Evolutionary conservation across 2,113 vertebrate genomes (phyloP).

Genomic region (Rhinogobius similis): DNA sequence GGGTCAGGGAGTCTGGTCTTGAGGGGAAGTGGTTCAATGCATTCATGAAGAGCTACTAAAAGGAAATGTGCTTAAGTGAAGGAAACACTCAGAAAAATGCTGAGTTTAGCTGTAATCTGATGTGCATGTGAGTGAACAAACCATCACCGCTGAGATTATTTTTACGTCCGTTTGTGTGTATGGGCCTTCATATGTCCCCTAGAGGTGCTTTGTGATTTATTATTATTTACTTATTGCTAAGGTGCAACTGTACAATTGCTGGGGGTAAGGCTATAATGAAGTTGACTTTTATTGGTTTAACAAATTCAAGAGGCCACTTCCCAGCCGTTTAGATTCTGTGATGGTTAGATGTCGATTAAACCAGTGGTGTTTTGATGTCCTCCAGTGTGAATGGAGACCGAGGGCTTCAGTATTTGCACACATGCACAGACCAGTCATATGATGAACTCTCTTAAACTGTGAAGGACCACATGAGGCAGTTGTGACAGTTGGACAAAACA

Average conservation of each 20-base stretch:
- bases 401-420: slow-evolving; percentile 4
- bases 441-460: neutral
- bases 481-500: neutral
- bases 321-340: slow-evolving; percentile 30
- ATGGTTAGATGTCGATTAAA: slow-evolving; percentile 9
- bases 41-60: slow-evolving; percentile 28
- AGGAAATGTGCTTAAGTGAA: slow-evolving; percentile 35
- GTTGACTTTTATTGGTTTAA: slow-evolving; percentile 68
- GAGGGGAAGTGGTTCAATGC: slow-evolving; percentile 35
- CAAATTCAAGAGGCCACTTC: slow-evolving; percentile 60
- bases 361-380: slow-evolving; percentile 9
- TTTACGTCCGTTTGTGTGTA: slow-evolving; percentile 43
- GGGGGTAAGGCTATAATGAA: slow-evolving; percentile 64
- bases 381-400: slow-evolving; percentile 4
- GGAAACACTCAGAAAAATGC: slow-evolving; percentile 45
- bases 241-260: slow-evolving; percentile 59
- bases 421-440: slow-evolving; percentile 16
- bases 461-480: neutral
- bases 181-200: slow-evolving; percentile 45
- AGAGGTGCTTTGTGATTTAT: slow-evolving; percentile 59
- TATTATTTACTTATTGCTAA: slow-evolving; percentile 63
- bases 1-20: slow-evolving; percentile 25
- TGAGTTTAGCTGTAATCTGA: slow-evolving; percentile 42
- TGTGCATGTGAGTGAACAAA: slow-evolving; percentile 22
- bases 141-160: slow-evolving; percentile 33